A percentile compares a stretch with the other conserved stretches of the same genome.
Conservation (phyloP, 2,113 vertebrate genomes). For the Myotis brandtii region DNA sequence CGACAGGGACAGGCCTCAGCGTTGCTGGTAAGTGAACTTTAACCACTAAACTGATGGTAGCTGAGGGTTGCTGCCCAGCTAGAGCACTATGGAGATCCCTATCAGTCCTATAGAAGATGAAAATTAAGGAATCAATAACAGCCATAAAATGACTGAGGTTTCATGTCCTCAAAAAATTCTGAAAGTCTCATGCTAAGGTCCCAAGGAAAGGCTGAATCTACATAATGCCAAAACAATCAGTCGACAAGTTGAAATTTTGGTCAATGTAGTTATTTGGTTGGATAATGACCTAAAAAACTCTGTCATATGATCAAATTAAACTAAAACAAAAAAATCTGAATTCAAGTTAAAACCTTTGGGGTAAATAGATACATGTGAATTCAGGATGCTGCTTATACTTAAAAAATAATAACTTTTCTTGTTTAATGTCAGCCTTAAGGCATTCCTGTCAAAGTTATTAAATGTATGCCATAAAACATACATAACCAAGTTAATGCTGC, state of each 20-base stretch:
- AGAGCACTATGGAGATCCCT: neutral
- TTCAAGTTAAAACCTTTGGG: slow-evolving; percentile 9
- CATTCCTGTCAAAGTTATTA: slow-evolving; percentile 47
- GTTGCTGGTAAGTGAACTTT: neutral
- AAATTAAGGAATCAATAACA: neutral
- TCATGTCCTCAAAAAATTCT: neutral
- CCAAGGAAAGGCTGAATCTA: neutral
- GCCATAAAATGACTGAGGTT: neutral
- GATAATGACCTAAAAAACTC: slow-evolving; percentile 45
- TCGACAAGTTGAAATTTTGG: slow-evolving; percentile 24
- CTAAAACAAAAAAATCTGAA: slow-evolving; percentile 18
- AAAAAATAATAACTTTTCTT: neutral
- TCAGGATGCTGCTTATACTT: neutral
- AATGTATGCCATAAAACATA: neutral
- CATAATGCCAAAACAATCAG: neutral
- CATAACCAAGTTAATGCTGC: neutral
- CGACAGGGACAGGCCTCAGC: neutral
- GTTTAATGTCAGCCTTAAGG: neutral
- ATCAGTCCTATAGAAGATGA: neutral
- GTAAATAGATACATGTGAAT: neutral
- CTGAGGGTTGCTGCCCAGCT: neutral
- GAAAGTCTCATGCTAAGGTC: neutral
- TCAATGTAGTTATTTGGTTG: slow-evolving; percentile 14
- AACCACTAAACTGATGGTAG: neutral
- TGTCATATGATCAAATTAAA: neutral